Base-by-base conservation (phyloP, 2,113 vertebrate species). In the Columba janthina region DNA sequence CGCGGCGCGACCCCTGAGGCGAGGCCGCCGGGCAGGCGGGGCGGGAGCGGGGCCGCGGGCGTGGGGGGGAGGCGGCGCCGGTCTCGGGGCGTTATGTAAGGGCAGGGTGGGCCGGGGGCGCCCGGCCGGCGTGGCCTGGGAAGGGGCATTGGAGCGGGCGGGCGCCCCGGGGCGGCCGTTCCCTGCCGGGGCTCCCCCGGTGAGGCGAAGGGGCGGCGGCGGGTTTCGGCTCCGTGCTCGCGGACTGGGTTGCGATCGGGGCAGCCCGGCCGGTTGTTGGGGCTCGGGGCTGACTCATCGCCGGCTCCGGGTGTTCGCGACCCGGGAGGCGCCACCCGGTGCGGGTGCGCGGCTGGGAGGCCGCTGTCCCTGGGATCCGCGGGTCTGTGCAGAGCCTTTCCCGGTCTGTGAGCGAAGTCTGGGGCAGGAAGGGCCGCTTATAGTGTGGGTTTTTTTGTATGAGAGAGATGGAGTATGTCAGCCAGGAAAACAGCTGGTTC, bases 401-500 rank as follows among this genome's bases (percentile, higher is more conserved):
- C 8, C 48, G 42, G 4, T 13, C 57, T 12, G 75, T 3, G 15
- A 36, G 58, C 44, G 9, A 14, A 36, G 72, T 20, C 6, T 12
- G 58, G 11, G 60, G 81, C 44, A 50, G 82, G 64, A 56, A 42
- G 54, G 32, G 56, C 15, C 21, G 14, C 7, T 71, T 20, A 4
- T 34, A 24, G 36, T 36, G 36, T n/a, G 36, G 36, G 36, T 16
- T 28, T 70, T 38, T 5, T 11, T 0, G 0, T 17, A 40, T 2
- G 56, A 67, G 67, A 67, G 67, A 9, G 19, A 6, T 5, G 32
- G 42, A 36, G 42, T 0, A 0, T 2, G 50, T 7, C 53, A 21
- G 76, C 40, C 28, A 0, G 18, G 58, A 4, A 6, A 6, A 7
- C 0, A 57, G 67, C 58, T 7, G 22, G 31, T 4, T 64, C 57